A percentile compares a stretch with the other conserved stretches of the same genome.
Evolutionary conservation across 2,888 invertebrate genomes (phyloP).

Genomic region (Dynastes maya): DNA sequence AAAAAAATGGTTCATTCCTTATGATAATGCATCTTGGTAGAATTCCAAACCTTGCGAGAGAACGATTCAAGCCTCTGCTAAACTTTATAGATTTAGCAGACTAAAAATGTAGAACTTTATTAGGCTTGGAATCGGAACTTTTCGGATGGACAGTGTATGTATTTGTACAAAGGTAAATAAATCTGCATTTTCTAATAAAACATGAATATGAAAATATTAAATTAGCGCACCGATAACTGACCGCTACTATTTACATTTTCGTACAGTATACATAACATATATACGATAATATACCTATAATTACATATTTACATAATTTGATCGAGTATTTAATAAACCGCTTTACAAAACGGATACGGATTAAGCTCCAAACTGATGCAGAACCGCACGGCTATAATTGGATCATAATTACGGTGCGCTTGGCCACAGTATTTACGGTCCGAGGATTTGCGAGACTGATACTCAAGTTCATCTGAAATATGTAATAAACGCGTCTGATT

Average conservation of each 20-base stretch:
- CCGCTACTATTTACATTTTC: conserved; percentile 22
- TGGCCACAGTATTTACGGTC: conserved; percentile 7
- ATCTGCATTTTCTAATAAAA: background rate
- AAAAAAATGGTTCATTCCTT: too few species aligned
- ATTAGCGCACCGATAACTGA: background rate
- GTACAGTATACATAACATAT: background rate
- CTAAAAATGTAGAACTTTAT: too few species aligned
- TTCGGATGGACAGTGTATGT: too few species aligned
- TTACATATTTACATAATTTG: conserved; percentile 29
- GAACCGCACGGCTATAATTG: conserved; percentile 30
- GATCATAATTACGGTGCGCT: conserved; percentile 33
- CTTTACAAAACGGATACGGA: too few species aligned
- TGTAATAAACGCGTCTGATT: conserved; percentile 37
- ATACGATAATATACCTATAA: background rate
- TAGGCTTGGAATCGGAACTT: too few species aligned
- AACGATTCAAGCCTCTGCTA: too few species aligned
- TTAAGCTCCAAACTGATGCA: conserved; percentile 21
- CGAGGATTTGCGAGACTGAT: conserved; percentile 32
- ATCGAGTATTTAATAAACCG: conserved; percentile 16
- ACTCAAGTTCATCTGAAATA: conserved; percentile 35
- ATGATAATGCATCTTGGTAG: too few species aligned
- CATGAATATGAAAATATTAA: conserved; percentile 1
- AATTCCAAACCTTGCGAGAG: too few species aligned
- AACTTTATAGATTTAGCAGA: too few species aligned
- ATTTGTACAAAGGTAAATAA: background rate